Percentiles rank a stretch among this genome's conserved stretches.
phyloP scores from a whole-genome alignment of 2,113 vertebrate species.

The Pluvialis apricaria region DNA sequence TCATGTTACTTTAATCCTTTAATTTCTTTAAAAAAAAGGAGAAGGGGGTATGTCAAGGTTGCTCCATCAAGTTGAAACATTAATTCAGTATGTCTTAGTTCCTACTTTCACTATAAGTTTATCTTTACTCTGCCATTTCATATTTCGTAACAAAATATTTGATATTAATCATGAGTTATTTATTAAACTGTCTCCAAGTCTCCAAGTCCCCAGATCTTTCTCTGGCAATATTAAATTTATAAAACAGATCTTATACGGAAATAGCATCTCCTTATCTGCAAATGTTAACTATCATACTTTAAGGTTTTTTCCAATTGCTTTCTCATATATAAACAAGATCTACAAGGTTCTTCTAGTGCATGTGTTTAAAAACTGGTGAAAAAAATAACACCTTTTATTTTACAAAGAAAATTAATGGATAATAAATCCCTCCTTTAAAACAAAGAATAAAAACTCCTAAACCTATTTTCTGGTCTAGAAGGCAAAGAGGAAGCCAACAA shows the following conservation, averaged over 20 bases:
- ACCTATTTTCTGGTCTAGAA: background rate
- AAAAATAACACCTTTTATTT: background rate
- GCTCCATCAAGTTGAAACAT: background rate
- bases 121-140: background rate
- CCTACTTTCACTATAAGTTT: background rate
- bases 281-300: background rate
- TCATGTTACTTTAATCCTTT: background rate
- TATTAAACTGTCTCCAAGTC: background rate
- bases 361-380: background rate
- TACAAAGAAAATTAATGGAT: background rate
- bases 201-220: background rate
- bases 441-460: background rate
- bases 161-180: background rate
- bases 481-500: background rate
- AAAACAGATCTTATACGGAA: background rate
- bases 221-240: background rate
- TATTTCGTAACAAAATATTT: background rate
- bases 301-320: background rate
- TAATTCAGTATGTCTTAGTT: background rate
- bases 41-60: background rate
- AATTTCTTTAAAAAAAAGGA: background rate
- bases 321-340: background rate
- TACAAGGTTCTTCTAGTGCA: background rate
- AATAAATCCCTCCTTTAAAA: background rate
- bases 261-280: background rate